Evolutionary conservation across 2,888 invertebrate genomes (phyloP), one percentile per base, ranked within the genome.

Genomic region (Philopedon plagiatum): DNA sequence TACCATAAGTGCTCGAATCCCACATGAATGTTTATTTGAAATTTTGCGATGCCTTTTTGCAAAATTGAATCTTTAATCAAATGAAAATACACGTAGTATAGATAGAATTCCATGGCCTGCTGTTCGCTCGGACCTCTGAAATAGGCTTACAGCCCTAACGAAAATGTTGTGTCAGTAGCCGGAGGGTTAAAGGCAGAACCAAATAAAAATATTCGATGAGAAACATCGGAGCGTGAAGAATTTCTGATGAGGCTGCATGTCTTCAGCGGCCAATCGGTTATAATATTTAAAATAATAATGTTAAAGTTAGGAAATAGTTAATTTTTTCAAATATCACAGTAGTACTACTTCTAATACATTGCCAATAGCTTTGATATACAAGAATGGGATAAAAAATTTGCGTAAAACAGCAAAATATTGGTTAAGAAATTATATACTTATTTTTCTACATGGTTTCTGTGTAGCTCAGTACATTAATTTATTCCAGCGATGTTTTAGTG

Each of bases 61-160:
- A 74, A 74, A 74, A 71, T 71, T 71, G 74, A 74, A 74, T 74
- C 66, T 67, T 70, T 74, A 74, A 74, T 74, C 74, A 62, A 74
- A 74, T 49, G 67, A 71, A 74, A 74, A 74, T 71, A 74, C 54
- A 44, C 41, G 56, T 19, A 46, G 46, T 46, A 62, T 63, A 56
- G 44, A 56, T 56, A 44, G 32, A 57, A 44, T 41, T 21, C 67
- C 29, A 18, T 61, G 61, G n/a, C 61, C 61, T 61, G 61, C 61
- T 56, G 54, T 68, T 54, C 62, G 46, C 46, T 69, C 62, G 66
- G 70, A 70, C 70, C 58, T 64, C 19, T 19, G 32, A 49, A 70
- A 64, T 63, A 64, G 64, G 69, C 69, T 69, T 69, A 68, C 39
- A 54, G 62, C 56, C 44, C 57, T 51, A 54, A 54, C 60, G 65